Evolutionary conservation across 2,888 invertebrate genomes (phyloP).

Genomic region (Peribatodes rhomboidaria): DNA sequence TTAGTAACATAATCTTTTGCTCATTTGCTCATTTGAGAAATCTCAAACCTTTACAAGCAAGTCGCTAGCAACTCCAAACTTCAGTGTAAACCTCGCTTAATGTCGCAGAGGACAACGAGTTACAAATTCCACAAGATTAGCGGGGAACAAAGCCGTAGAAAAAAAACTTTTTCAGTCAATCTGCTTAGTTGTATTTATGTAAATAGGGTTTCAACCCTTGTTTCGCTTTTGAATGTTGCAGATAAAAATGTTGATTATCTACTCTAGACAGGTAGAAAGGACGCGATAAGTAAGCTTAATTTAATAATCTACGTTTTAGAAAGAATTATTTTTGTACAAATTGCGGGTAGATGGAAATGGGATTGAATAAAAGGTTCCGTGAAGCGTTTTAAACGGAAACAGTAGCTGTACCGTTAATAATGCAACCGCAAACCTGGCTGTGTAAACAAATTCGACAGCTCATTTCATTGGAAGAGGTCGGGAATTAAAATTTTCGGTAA

Average conservation of each 20-base stretch:
- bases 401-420: not conserved
- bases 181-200: constrained; percentile 47
- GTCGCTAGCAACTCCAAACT: not conserved
- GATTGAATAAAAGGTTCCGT: not conserved
- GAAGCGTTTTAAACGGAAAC: not conserved
- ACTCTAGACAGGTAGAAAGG: constrained; percentile 22
- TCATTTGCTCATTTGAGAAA: not conserved
- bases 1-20: too few species aligned
- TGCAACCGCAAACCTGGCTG: not conserved
- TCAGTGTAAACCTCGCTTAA: constrained; percentile 1
- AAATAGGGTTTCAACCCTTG: constrained; percentile 39
- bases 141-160: constrained; percentile 39
- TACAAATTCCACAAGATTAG: constrained; percentile 39
- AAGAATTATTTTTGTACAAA: not conserved
- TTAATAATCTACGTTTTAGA: constrained; percentile 16
- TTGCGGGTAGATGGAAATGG: constrained; percentile 7
- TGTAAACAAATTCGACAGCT: too few species aligned
- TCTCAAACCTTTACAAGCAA: not conserved
- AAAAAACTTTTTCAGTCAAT: constrained; percentile 45
- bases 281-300: constrained; percentile 27
- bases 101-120: constrained; percentile 15
- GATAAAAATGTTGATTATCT: constrained; percentile 28
- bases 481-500: too few species aligned
- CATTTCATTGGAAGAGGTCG: too few species aligned
- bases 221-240: constrained; percentile 21